Conservation (phyloP, 2,113 vertebrate species). For the Oncorhynchus tshawytscha region DNA sequence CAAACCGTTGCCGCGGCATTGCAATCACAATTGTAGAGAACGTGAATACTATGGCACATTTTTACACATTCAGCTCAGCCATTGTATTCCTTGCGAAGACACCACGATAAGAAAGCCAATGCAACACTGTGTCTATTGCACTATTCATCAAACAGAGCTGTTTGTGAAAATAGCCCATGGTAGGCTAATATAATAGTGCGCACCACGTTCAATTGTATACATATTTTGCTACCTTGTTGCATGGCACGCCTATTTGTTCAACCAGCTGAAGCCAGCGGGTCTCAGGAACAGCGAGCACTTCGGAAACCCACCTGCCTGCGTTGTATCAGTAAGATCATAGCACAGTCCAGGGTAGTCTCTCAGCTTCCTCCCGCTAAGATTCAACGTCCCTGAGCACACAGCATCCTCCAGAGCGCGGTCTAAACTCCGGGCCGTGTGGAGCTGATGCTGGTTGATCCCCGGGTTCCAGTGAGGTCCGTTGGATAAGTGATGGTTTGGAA, state of each 20-base stretch:
- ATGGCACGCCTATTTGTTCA: background rate
- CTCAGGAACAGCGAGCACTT: slow-evolving; percentile 16
- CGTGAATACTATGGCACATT: background rate
- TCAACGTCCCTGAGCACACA: slow-evolving; percentile 86
- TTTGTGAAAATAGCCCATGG: background rate
- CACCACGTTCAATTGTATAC: background rate
- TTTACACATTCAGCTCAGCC: background rate
- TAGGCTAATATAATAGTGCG: background rate
- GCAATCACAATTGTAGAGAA: background rate
- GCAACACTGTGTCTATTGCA: background rate
- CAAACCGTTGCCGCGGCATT: background rate
- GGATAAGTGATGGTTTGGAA: slow-evolving; percentile 74
- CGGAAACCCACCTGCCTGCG: slow-evolving; percentile 85
- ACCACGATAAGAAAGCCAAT: background rate
- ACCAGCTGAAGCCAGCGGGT: slow-evolving; percentile 9
- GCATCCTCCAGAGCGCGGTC: slow-evolving; percentile 94
- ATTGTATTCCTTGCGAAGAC: background rate
- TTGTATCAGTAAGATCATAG: slow-evolving; percentile 93
- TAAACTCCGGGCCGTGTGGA: slow-evolving; percentile 85
- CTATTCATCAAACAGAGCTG: background rate
- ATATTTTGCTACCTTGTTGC: background rate
- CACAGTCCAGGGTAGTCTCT: slow-evolving; percentile 87
- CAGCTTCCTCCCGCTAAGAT: slow-evolving; percentile 94
- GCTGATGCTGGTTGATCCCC: slow-evolving; percentile 75
- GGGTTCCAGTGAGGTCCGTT: slow-evolving; percentile 84